phyloP scores from a whole-genome alignment of 2,888 invertebrate genomes.

The Ormyrus labotus region DNA sequence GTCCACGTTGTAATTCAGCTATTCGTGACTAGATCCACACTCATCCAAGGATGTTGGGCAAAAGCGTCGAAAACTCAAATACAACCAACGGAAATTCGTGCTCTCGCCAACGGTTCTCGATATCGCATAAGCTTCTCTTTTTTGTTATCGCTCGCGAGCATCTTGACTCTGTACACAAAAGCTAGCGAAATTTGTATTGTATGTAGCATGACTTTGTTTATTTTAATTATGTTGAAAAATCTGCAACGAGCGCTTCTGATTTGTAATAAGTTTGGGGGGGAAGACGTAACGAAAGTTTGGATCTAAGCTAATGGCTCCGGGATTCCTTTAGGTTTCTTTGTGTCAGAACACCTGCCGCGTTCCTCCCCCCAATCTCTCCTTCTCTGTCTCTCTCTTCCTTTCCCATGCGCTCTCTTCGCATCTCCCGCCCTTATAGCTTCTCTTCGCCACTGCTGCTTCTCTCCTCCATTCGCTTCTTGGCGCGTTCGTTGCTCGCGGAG shows the following conservation, averaged over 20 bases:
- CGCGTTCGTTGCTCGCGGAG: conserved; percentile 23
- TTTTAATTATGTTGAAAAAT: not conserved
- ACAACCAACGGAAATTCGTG: not conserved
- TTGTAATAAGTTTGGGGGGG: conserved; percentile 7
- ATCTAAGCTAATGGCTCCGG: conserved; percentile 62
- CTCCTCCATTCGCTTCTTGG: conserved; percentile 36
- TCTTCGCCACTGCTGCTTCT: conserved; percentile 31
- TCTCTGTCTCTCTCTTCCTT: conserved; percentile 41
- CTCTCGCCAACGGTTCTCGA: conserved; percentile 9
- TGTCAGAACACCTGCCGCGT: conserved; percentile 70
- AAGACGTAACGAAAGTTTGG: conserved; percentile 37
- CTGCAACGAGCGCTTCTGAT: not conserved
- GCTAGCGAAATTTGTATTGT: conserved; percentile 5
- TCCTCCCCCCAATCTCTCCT: conserved; percentile 62
- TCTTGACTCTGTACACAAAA: not conserved
- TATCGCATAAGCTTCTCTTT: not conserved
- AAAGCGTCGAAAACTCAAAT: not conserved
- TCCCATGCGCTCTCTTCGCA: conserved; percentile 49
- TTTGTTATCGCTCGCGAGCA: conserved; percentile 4
- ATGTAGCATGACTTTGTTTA: not conserved
- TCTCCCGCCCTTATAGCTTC: conserved; percentile 59
- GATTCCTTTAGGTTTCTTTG: conserved; percentile 71
- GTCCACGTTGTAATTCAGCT: conserved; percentile 80
- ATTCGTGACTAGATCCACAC: conserved; percentile 89
- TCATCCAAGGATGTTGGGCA: conserved; percentile 83